phyloP scores from a whole-genome alignment of 2,797 vertebrate genomes.

The Poecilia velifera region DNA sequence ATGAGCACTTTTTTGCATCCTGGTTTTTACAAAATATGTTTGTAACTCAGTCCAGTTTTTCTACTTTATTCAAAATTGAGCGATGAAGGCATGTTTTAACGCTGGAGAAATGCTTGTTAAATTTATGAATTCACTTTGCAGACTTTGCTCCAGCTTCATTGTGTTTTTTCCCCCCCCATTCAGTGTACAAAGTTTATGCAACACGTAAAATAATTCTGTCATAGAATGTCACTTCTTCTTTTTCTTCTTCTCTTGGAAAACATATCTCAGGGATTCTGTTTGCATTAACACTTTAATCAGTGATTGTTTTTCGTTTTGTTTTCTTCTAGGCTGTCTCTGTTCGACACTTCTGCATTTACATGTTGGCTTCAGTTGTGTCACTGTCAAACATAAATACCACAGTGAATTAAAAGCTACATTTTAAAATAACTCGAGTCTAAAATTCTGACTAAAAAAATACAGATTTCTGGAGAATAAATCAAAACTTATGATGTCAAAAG shows the following conservation, averaged over 20 bases:
- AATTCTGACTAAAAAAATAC: not conserved
- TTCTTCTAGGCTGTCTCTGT: not conserved
- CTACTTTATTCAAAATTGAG: slow-evolving; percentile 44
- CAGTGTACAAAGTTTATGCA: slow-evolving; percentile 62
- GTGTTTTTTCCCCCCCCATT: slow-evolving; percentile 18
- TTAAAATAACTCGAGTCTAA: not conserved
- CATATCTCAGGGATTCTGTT: slow-evolving; percentile 75
- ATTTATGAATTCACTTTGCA: slow-evolving; percentile 28
- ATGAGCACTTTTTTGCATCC: slow-evolving; percentile 78
- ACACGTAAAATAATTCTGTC: slow-evolving; percentile 32
- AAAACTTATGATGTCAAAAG: not conserved
- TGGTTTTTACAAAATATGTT: slow-evolving; percentile 72
- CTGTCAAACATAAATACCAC: not conserved
- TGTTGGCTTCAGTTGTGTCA: slow-evolving; percentile 2
- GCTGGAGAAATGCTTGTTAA: not conserved
- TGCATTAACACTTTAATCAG: slow-evolving; percentile 12
- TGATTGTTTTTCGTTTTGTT: not conserved
- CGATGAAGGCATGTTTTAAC: not conserved
- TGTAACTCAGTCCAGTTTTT: slow-evolving; percentile 64
- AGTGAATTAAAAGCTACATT: not conserved
- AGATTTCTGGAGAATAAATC: not conserved
- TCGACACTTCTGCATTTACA: not conserved
- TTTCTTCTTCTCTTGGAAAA: slow-evolving; percentile 34
- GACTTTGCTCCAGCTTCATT: slow-evolving; percentile 9
- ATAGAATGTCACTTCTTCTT: slow-evolving; percentile 30